Evolutionary conservation across 2,113 vertebrate genomes (phyloP).

Genomic region (Tympanuchus pallidicinctus): DNA sequence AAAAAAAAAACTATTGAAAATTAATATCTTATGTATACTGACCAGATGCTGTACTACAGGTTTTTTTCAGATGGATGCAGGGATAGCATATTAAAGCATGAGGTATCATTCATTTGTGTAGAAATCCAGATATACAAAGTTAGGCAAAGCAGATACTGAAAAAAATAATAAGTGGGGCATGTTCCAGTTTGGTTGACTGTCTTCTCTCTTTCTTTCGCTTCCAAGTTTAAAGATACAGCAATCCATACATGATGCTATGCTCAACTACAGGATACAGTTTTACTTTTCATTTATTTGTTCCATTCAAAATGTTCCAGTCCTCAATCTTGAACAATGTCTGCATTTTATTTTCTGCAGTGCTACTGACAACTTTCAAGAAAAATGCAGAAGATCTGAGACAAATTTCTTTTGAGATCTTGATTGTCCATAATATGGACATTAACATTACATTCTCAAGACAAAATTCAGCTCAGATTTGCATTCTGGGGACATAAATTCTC

Average conservation of each 20-base stretch:
- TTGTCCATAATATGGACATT: not conserved
- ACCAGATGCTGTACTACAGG: not conserved
- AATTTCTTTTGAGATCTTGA: not conserved
- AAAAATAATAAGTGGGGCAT: not conserved
- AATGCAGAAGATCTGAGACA: not conserved
- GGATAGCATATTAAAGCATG: not conserved
- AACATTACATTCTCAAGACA: slow-evolving; percentile 8
- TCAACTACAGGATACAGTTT: not conserved
- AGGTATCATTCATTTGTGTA: not conserved
- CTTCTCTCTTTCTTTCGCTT: not conserved
- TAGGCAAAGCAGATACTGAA: not conserved
- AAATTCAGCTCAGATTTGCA: slow-evolving; percentile 4
- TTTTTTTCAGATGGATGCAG: not conserved
- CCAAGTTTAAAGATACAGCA: not conserved
- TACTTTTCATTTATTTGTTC: not conserved
- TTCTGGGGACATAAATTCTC: not conserved
- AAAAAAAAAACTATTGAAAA: not conserved
- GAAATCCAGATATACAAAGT: not conserved
- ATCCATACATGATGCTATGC: fast-evolving
- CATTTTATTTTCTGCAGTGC: not conserved
- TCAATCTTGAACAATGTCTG: not conserved
- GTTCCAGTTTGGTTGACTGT: not conserved
- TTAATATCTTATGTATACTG: not conserved
- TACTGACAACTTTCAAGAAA: not conserved
- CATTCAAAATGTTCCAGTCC: not conserved